Evolutionary conservation across 2,113 vertebrate genomes (phyloP).

Genomic region (Gobio gobio): DNA sequence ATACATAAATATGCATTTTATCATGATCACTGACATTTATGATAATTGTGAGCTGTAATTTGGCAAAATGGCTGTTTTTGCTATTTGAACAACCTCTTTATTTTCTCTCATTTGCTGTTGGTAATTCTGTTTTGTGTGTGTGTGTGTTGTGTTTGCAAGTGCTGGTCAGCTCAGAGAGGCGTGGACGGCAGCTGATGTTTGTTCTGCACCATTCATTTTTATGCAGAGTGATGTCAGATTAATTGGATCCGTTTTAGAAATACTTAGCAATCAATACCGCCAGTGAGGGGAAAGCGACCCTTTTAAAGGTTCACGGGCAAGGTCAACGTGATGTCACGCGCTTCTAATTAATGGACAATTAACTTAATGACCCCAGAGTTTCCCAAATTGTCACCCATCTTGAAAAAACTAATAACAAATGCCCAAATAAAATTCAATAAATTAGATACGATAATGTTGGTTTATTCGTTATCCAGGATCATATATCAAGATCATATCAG

Average conservation of each 20-base stretch:
- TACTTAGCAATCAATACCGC: conserved; percentile 66
- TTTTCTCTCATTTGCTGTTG: neutral
- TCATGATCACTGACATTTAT: neutral
- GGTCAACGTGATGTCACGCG: conserved; percentile 67
- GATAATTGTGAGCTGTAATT: neutral
- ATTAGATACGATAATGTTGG: too few species aligned
- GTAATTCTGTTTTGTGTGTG: neutral
- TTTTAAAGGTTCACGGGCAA: conserved; percentile 75
- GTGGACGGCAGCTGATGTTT: conserved; percentile 12
- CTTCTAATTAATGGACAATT: conserved; percentile 72
- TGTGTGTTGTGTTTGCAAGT: neutral
- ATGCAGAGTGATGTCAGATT: conserved; percentile 60
- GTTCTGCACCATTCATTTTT: conserved; percentile 13
- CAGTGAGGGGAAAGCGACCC: conserved; percentile 59
- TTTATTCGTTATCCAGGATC: neutral
- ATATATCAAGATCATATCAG: neutral
- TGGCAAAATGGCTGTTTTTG: neutral
- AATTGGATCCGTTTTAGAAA: conserved; percentile 60
- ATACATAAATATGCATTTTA: neutral
- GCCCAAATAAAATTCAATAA: neutral
- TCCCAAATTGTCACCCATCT: conserved; percentile 14
- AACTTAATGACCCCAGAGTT: conserved; percentile 61
- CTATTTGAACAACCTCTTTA: neutral
- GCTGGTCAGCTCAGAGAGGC: conserved; percentile 15
- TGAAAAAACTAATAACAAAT: conserved; percentile 8